A percentile compares a stretch with the other conserved stretches of the same genome.
Conservation (phyloP, 1,140 invertebrate genomes). For the Cyphomyrmex costatus region DNA sequence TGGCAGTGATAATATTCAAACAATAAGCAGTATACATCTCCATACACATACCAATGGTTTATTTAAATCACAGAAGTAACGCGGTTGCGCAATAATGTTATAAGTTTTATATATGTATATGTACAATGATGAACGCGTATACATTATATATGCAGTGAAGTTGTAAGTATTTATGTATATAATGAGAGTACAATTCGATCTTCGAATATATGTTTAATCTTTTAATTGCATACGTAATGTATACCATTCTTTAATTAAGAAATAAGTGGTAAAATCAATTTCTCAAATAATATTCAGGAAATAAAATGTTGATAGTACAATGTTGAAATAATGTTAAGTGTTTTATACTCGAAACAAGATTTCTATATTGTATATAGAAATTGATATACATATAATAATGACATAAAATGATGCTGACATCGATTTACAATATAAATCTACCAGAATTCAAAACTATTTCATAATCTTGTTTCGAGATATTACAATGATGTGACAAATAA, state of each 20-base stretch:
- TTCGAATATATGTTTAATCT: constrained; percentile 13
- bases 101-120: constrained; percentile 60
- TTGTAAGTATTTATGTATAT: constrained; percentile 26
- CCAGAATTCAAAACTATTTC: constrained; percentile 1
- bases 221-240: constrained; percentile 52
- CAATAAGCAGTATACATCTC: neutral
- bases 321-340: constrained; percentile 45
- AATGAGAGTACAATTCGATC: neutral
- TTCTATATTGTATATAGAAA: constrained; percentile 24
- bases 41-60: constrained; percentile 67
- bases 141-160: constrained; percentile 46
- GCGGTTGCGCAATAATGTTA: constrained; percentile 69
- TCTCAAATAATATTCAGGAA: constrained; percentile 37
- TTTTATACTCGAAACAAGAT: constrained; percentile 41
- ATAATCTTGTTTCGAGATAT: neutral
- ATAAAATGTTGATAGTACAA: constrained; percentile 34
- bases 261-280: constrained; percentile 15
- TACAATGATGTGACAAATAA: neutral
- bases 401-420: neutral
- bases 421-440: constrained; percentile 13
- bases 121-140: constrained; percentile 30
- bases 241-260: constrained; percentile 45
- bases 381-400: constrained; percentile 3
- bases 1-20: constrained; percentile 36
- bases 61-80: constrained; percentile 78